Evolutionary conservation across 1,140 invertebrate species (phyloP).

Genomic region (Monochamus saltuarius): DNA sequence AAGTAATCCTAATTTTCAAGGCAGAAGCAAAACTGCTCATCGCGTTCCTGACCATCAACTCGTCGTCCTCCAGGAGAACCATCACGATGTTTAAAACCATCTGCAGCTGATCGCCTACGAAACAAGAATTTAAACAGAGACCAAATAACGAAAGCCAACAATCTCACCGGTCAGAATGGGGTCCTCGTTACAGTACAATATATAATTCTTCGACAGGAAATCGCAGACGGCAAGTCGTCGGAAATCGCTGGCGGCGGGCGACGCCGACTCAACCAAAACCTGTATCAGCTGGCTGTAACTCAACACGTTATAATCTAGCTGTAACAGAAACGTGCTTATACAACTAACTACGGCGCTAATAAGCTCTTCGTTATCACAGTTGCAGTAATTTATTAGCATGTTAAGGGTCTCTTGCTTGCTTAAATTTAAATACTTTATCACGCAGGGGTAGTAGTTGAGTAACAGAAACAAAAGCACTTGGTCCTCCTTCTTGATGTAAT

Average conservation of each 20-base stretch:
- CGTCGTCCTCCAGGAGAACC: constrained; percentile 44
- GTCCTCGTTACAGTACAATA: constrained; percentile 31
- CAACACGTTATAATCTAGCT: constrained; percentile 29
- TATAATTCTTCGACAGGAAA: constrained; percentile 33
- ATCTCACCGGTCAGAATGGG: constrained; percentile 33
- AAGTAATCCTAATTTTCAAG: constrained; percentile 27
- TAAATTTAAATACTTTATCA: constrained; percentile 28
- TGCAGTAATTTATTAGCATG: constrained; percentile 29
- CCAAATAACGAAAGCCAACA: background rate
- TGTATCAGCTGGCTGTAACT: constrained; percentile 32
- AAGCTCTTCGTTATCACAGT: constrained; percentile 38
- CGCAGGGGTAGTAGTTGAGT: constrained; percentile 33
- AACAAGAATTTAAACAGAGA: background rate
- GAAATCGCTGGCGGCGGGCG: constrained; percentile 29
- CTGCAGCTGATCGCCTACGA: constrained; percentile 31
- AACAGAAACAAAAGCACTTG: constrained; percentile 30
- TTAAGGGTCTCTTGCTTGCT: constrained; percentile 35
- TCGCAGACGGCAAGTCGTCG: constrained; percentile 34
- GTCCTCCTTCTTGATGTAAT: constrained; percentile 28
- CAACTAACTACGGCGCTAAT: constrained; percentile 39
- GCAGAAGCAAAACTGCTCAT: constrained; percentile 36
- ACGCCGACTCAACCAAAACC: constrained; percentile 33
- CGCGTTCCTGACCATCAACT: constrained; percentile 39
- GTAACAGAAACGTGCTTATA: constrained; percentile 34
- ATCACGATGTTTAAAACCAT: constrained; percentile 37